Percentiles rank a stretch among this genome's conserved stretches.
phyloP scores from a whole-genome alignment of 2,888 invertebrate species.

The Archips crataeganus region DNA sequence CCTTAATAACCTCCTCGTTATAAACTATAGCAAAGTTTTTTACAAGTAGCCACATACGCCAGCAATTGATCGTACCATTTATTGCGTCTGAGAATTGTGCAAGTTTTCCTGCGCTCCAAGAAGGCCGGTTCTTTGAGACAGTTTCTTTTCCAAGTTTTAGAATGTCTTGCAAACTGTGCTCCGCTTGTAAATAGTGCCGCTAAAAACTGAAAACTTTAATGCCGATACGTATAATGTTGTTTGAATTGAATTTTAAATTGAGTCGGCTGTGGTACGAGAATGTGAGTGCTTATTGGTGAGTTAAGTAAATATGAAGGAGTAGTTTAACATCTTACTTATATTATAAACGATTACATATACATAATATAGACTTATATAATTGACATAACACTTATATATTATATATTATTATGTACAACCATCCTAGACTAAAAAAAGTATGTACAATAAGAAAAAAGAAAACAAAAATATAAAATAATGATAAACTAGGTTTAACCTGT shows the following conservation, averaged over 20 bases:
- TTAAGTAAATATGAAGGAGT: too few relatives aligned
- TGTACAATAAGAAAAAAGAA: too few relatives aligned
- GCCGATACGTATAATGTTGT: slow-evolving; percentile 42
- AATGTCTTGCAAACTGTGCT: slow-evolving; percentile 63
- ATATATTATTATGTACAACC: too few relatives aligned
- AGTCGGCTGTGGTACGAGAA: background rate
- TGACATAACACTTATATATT: too few relatives aligned
- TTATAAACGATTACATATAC: too few relatives aligned
- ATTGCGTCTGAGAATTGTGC: slow-evolving; percentile 75
- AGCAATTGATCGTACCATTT: slow-evolving; percentile 76
- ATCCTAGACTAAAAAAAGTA: too few relatives aligned
- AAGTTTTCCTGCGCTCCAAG: slow-evolving; percentile 73
- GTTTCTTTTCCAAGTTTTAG: slow-evolving; percentile 78
- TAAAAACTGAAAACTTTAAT: slow-evolving; percentile 43
- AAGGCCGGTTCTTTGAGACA: slow-evolving; percentile 65
- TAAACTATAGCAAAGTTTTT: slow-evolving; percentile 63
- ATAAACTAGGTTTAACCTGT: too few relatives aligned
- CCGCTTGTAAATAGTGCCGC: slow-evolving; percentile 46
- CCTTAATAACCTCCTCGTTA: slow-evolving; percentile 37
- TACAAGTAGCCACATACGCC: slow-evolving; percentile 62
- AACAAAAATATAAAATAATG: too few relatives aligned
- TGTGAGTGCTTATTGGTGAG: background rate
- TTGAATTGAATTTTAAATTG: slow-evolving; percentile 35
- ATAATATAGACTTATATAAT: too few relatives aligned
- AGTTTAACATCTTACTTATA: too few relatives aligned